Evolutionary conservation across 2,888 invertebrate species (phyloP).

Genomic region (Melanchra persicariae): DNA sequence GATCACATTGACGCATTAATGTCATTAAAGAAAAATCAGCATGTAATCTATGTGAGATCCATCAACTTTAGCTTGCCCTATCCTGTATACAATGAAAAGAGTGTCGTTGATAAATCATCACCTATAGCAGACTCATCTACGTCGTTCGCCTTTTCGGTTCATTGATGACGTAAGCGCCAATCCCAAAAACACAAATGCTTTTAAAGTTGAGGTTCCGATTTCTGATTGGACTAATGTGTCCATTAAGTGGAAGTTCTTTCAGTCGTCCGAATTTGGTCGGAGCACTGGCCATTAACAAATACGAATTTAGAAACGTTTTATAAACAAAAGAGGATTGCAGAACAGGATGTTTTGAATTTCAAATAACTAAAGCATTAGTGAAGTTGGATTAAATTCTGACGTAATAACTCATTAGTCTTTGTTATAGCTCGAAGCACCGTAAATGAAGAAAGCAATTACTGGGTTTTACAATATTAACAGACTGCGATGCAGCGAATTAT

Average conservation of each 20-base stretch:
- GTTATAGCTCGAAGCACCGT: conserved; percentile 1
- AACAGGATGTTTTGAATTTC: conserved; percentile 17
- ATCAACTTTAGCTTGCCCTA: neutral
- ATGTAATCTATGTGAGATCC: neutral
- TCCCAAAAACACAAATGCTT: conserved; percentile 24
- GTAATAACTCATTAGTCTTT: conserved; percentile 20
- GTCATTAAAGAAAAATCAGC: neutral
- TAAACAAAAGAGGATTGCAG: neutral
- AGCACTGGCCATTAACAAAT: conserved; percentile 9
- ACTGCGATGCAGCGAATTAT: conserved; percentile 22
- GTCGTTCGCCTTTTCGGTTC: neutral
- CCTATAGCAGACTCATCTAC: neutral
- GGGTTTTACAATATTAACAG: conserved; percentile 26
- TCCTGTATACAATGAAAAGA: too few species aligned
- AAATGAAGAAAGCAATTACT: conserved; percentile 30
- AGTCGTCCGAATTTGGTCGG: neutral
- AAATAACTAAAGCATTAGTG: conserved; percentile 16
- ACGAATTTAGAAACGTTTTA: neutral
- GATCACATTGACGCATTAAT: too few species aligned
- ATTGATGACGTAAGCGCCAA: conserved; percentile 21
- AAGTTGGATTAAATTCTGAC: conserved; percentile 12
- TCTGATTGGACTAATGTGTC: conserved; percentile 20
- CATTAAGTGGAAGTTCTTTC: conserved; percentile 16
- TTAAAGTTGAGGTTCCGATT: conserved; percentile 14
- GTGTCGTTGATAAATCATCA: too few species aligned